Evolutionary conservation across 2,113 vertebrate genomes (phyloP).

Genomic region (Lepidothrix coronata): DNA sequence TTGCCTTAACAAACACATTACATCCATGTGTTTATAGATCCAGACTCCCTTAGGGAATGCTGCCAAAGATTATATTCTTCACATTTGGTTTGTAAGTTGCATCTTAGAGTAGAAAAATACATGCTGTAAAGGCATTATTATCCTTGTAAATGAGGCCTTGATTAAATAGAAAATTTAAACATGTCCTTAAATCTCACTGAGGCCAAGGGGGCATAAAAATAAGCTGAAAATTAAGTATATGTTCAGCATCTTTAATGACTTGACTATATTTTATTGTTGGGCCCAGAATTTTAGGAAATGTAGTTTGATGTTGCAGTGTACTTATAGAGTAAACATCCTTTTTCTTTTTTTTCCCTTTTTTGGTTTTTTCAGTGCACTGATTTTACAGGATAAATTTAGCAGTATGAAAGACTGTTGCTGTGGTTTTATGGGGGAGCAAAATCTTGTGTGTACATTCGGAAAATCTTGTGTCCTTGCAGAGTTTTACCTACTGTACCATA

Average conservation of each 20-base stretch:
- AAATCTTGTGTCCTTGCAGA: fast-evolving
- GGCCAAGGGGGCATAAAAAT: background rate
- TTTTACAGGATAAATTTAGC: background rate
- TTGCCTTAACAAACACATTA: conserved; percentile 40
- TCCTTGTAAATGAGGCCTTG: background rate
- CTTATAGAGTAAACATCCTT: background rate
- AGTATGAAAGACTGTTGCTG: background rate
- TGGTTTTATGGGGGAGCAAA: background rate
- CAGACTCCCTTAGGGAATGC: conserved; percentile 44
- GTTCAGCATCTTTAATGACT: background rate
- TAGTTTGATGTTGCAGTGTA: background rate
- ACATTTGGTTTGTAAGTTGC: background rate
- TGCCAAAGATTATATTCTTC: conserved; percentile 46
- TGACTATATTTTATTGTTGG: background rate
- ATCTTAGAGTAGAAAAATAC: background rate
- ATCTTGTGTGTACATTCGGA: background rate
- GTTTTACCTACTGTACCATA: background rate
- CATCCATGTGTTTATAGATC: conserved; percentile 49
- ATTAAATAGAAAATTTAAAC: background rate
- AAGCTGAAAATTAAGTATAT: background rate
- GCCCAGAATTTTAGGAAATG: background rate
- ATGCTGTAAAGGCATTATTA: background rate
- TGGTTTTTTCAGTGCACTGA: background rate
- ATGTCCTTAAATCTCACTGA: background rate
- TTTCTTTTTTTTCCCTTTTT: background rate